These are phyloP conservation scores for Sciurus vulgaris DNA, from an alignment of 2,797 vertebrate species.

Conservation along the genomic window DNA sequence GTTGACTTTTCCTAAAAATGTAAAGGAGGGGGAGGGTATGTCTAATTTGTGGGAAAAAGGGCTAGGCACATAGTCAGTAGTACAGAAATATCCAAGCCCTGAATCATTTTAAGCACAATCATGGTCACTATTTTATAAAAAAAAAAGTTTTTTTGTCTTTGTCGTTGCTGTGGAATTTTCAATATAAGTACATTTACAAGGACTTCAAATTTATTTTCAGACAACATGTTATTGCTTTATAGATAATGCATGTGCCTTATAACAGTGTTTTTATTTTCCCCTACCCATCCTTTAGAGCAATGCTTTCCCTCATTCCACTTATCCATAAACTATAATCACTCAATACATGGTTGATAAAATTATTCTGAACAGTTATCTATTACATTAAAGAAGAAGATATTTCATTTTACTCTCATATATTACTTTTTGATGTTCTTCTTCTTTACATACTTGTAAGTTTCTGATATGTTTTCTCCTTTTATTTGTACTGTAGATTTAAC, in stretches of 20 bases:
- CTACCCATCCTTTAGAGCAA: neutral
- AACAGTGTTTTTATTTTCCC: neutral
- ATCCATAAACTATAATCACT: neutral
- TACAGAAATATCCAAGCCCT: fast-evolving
- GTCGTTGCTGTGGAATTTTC: neutral
- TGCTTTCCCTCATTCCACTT: neutral
- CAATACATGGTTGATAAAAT: neutral
- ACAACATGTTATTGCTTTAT: neutral
- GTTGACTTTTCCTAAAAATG: neutral
- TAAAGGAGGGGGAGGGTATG: neutral
- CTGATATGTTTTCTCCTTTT: neutral
- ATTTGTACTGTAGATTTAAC: too few species aligned
- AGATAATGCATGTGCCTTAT: neutral
- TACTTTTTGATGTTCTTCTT: neutral
- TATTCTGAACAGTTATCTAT: neutral
- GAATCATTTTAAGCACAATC: neutral
- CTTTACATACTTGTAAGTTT: neutral
- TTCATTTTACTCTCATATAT: slow-evolving; percentile 9
- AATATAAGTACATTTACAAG: neutral
- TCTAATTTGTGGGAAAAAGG: neutral
- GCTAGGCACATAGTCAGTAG: too few species aligned
- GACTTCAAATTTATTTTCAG: slow-evolving; percentile 10
- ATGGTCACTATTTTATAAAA: neutral
- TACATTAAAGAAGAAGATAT: neutral
- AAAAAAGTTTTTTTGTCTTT: neutral